These are phyloP conservation scores for Acanthosoma haemorrhoidale DNA, from an alignment of 2,888 invertebrate species.

Conservation along the genomic window DNA sequence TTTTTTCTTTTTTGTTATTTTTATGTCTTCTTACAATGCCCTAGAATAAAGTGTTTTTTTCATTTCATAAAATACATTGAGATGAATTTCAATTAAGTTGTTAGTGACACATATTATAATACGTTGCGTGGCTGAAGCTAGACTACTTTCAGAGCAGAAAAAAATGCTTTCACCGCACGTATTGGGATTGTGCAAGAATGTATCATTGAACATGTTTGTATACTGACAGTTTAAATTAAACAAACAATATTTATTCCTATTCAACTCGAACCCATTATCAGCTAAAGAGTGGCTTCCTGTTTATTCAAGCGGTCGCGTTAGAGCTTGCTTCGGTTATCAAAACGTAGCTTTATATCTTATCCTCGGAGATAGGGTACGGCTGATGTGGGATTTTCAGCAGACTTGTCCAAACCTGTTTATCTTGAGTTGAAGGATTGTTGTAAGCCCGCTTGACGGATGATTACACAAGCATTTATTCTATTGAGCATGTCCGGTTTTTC, in stretches of 20 bases:
- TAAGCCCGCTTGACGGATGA: neutral
- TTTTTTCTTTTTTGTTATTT: too few relatives aligned
- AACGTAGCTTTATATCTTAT: neutral
- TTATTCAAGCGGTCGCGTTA: neutral
- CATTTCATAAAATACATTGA: too few relatives aligned
- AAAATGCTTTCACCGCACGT: too few relatives aligned
- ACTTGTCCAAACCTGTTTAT: neutral
- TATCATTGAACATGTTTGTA: too few relatives aligned
- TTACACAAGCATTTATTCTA: neutral
- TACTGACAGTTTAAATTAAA: neutral
- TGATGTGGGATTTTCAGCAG: constrained; percentile 1
- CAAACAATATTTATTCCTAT: neutral
- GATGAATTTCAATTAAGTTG: too few relatives aligned
- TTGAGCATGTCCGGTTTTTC: neutral
- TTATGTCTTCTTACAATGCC: too few relatives aligned
- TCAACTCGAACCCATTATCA: neutral
- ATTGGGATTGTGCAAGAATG: too few relatives aligned
- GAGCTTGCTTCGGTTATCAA: neutral
- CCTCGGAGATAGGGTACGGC: neutral
- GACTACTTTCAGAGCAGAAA: too few relatives aligned
- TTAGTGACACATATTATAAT: too few relatives aligned
- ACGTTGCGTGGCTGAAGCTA: too few relatives aligned
- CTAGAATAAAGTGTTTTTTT: too few relatives aligned
- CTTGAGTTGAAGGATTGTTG: neutral
- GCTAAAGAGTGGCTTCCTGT: neutral